Conservation (phyloP, 1,140 invertebrate genomes). For the Lordiphosa collinella region DNA sequence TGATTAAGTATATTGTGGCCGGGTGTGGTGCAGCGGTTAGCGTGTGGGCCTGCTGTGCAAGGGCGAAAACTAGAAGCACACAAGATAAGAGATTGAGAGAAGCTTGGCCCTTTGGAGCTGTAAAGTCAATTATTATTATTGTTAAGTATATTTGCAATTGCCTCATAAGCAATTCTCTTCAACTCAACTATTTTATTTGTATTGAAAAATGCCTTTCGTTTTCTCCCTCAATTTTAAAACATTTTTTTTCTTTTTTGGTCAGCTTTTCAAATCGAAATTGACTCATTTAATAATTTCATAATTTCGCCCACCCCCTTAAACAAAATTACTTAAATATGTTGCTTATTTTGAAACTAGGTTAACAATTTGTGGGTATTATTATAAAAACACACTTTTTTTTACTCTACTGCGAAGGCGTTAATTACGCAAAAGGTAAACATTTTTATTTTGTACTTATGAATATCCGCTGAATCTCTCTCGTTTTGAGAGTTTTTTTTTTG, state of each 20-base stretch:
- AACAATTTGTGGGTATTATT: constrained; percentile 19
- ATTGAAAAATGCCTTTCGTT: too few relatives aligned
- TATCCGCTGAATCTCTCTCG: constrained; percentile 4
- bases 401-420: constrained; percentile 12
- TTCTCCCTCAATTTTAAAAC: neutral
- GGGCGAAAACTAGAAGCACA: too few relatives aligned
- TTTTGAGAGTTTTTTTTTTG: neutral
- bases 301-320: constrained; percentile 2
- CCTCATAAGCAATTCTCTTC: too few relatives aligned
- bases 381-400: constrained; percentile 1
- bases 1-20: too few relatives aligned
- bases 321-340: constrained; percentile 2
- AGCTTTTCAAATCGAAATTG: neutral
- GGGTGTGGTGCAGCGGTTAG: too few relatives aligned
- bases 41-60: too few relatives aligned
- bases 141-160: too few relatives aligned
- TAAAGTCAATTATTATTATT: too few relatives aligned
- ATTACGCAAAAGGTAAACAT: constrained; percentile 13
- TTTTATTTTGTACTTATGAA: constrained; percentile 11
- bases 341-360: constrained; percentile 33
- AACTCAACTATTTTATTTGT: too few relatives aligned
- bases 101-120: too few relatives aligned
- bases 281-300: constrained; percentile 6
- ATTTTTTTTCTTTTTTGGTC: neutral
- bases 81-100: too few relatives aligned